Evolutionary conservation across 2,113 vertebrate species (phyloP).

Genomic region (Gallinago paraguaiae): DNA sequence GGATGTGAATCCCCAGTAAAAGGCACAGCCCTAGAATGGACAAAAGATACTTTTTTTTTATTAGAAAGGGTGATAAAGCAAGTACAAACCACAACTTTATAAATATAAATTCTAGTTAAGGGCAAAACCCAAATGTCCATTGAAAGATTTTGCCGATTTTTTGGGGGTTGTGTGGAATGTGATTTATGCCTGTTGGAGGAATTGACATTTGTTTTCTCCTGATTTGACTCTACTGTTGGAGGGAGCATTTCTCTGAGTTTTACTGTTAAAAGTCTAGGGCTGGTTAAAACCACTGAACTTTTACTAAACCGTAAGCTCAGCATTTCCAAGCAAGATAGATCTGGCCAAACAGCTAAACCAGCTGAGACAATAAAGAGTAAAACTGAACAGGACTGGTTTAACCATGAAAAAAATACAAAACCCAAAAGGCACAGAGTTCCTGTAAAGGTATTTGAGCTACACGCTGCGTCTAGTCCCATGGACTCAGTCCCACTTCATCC

Average conservation of each 20-base stretch:
- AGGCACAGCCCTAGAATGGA: slow-evolving; percentile 76
- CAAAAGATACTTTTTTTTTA: not conserved
- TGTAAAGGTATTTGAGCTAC: not conserved
- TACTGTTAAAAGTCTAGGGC: not conserved
- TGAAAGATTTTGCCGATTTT: not conserved
- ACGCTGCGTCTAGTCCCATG: not conserved
- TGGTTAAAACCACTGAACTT: not conserved
- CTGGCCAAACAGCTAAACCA: not conserved
- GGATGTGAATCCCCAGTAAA: slow-evolving; percentile 80
- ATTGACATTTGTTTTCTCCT: not conserved
- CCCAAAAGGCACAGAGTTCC: not conserved
- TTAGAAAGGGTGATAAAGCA: not conserved
- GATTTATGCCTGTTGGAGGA: not conserved
- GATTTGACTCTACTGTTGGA: not conserved
- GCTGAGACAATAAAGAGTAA: not conserved
- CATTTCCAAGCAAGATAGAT: not conserved
- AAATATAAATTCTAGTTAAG: not conserved
- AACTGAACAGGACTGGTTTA: not conserved
- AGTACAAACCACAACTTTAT: not conserved
- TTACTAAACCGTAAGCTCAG: not conserved
- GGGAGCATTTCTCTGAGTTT: not conserved
- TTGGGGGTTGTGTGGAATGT: not conserved
- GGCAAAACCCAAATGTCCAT: not conserved
- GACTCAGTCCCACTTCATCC: not conserved
- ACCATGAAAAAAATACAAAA: not conserved